Evolutionary conservation across 2,113 vertebrate species (phyloP).

Genomic region (Chaetodon trifascialis): DNA sequence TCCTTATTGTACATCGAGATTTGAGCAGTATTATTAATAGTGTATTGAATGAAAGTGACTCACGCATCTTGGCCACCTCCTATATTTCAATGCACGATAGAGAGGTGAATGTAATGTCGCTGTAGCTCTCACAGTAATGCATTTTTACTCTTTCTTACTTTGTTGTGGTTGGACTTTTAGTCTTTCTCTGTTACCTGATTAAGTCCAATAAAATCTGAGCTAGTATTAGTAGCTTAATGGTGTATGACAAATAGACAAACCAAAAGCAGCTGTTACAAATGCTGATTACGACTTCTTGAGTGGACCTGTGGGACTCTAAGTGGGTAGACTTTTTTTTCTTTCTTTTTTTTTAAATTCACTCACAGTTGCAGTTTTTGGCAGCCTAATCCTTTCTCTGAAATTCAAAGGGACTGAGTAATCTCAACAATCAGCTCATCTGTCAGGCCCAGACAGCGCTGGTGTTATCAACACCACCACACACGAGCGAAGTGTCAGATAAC

Average conservation of each 20-base stretch:
- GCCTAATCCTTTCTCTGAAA: background rate
- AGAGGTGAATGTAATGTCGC: background rate
- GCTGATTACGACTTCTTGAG: too few relatives aligned
- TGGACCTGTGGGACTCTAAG: background rate
- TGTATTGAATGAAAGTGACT: background rate
- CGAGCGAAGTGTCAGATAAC: background rate
- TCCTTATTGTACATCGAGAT: background rate
- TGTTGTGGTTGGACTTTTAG: background rate
- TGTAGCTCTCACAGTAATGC: background rate
- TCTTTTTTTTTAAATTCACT: too few relatives aligned
- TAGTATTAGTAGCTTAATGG: background rate
- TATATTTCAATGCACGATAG: background rate
- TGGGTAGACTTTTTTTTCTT: background rate
- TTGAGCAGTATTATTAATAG: background rate
- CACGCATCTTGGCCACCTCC: background rate
- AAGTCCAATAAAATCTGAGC: background rate
- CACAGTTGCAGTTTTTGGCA: fast-evolving
- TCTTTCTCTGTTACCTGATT: background rate
- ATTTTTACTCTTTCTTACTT: background rate
- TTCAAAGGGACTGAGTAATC: background rate
- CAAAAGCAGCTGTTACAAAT: too few relatives aligned
- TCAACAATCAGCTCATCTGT: background rate
- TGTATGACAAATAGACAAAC: too few relatives aligned
- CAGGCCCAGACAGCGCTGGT: background rate
- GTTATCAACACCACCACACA: background rate